Evolutionary conservation across 2,797 vertebrate species (phyloP).

Genomic region (Kryptopterus vitreolus): DNA sequence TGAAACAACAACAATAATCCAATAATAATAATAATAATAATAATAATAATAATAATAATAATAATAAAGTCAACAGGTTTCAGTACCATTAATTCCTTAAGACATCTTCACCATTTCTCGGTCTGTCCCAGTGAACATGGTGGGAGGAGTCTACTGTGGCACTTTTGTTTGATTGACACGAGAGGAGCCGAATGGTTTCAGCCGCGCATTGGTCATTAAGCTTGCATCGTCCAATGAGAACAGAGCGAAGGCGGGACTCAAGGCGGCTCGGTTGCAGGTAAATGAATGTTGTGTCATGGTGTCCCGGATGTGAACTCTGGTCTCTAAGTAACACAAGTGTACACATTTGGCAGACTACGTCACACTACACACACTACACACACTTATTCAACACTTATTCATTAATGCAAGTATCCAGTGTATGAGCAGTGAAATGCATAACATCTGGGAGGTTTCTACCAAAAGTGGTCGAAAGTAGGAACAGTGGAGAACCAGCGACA

Average conservation of each 20-base stretch:
- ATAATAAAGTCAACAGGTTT: not conserved
- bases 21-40: not conserved
- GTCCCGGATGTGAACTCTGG: slow-evolving; percentile 65
- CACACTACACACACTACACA: too few species aligned
- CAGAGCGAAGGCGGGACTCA: slow-evolving; percentile 54
- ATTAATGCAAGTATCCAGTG: not conserved
- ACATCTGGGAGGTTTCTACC: too few species aligned
- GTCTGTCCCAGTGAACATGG: slow-evolving; percentile 18
- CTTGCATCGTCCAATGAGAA: slow-evolving; percentile 46
- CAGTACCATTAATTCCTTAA: slow-evolving; percentile 26
- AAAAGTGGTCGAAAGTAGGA: too few species aligned
- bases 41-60: not conserved
- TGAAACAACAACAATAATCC: too few species aligned
- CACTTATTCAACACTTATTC: not conserved
- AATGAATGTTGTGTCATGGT: slow-evolving; percentile 6
- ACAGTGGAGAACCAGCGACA: too few species aligned
- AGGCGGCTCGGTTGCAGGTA: slow-evolving; percentile 12
- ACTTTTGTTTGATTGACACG: slow-evolving; percentile 61
- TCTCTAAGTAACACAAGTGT: slow-evolving; percentile 30
- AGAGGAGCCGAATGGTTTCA: slow-evolving; percentile 52
- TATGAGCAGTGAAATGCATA: too few species aligned
- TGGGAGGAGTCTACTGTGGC: slow-evolving; percentile 64
- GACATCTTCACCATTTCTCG: slow-evolving; percentile 28
- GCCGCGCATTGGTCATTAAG: not conserved
- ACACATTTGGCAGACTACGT: not conserved